Conservation (phyloP, 35 echinoderm and acorn worm species). For the Patiria miniata region DNA sequence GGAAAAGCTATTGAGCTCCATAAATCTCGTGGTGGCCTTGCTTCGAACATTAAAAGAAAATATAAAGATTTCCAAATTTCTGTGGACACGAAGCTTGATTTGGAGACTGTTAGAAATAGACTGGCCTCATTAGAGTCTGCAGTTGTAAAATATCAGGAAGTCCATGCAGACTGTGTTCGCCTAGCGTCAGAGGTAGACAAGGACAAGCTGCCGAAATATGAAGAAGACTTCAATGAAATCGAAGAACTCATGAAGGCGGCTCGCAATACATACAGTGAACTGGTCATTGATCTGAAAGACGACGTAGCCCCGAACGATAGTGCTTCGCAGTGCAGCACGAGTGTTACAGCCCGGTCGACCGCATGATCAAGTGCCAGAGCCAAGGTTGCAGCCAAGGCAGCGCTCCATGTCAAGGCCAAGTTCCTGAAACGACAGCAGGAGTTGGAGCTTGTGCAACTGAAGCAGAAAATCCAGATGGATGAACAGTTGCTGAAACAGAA, state of each 20-base stretch:
- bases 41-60: background rate
- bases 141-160: background rate
- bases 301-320: background rate
- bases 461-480: background rate
- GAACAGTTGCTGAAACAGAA: constrained; percentile 1
- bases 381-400: background rate
- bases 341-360: background rate
- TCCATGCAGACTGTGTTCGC: background rate
- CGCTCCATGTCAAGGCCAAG: background rate
- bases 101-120: background rate
- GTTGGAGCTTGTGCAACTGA: background rate
- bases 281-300: background rate
- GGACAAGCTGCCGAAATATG: background rate
- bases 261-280: background rate
- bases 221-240: background rate
- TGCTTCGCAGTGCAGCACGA: background rate
- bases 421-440: background rate
- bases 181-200: constrained; percentile 6
- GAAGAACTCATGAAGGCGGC: background rate
- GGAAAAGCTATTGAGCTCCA: background rate
- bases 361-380: constrained; percentile 5
- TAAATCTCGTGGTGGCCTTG: background rate
- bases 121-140: background rate
- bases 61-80: background rate
- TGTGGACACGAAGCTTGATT: background rate